Evolutionary conservation across 2,797 vertebrate genomes (phyloP), one percentile per base, ranked within the genome.

Genomic region (Myripristis jacobus): DNA sequence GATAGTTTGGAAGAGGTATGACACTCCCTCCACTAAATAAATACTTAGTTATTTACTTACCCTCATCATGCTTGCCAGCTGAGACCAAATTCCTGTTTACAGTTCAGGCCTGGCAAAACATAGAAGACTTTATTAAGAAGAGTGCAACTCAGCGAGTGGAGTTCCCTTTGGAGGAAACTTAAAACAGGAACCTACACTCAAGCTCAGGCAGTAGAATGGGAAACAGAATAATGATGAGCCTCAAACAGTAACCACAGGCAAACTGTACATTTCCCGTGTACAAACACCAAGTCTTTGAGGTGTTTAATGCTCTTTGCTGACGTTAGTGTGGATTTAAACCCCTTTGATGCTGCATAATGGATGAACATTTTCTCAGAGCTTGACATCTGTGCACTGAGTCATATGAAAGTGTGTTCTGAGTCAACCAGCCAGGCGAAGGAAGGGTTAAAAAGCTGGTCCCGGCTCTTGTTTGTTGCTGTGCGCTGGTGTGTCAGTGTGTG

Each of bases 401-500:
- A 43, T 16, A 13, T 16, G 13, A 13, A 41, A 41, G 12, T 41
- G 38, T 16, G 2, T 21, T 54, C 19, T 31, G 18, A 79, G 22
- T 62, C 47, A 58, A 15, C 9, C 36, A 12, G 29, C n/a, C 2
- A n/a, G 15, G 36, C 11, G 12, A 47, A 38, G 15, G 16, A 69
- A 66, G 7, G 16, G 27, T 60, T 43, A 24, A 50, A 65, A 68
- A 34, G 24, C 53, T 61, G 54, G 47, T 61, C 19, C n/a, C 18
- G 52, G 61, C 43, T 60, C 21, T 18, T 53, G 47, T 53, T 19
- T 54, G 43, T 56, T 54, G 57, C 68, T 63, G 52, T 53, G 71
- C 31, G 65, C 66, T 19, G 13, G 18, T 76, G 50, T 6, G 16
- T 80, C 21, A 3, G 67, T 73, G 55, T 75, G 70, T 36, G 53